Evolutionary conservation across 2,113 vertebrate genomes (phyloP).

Genomic region (Eulacestoma nigropectus): DNA sequence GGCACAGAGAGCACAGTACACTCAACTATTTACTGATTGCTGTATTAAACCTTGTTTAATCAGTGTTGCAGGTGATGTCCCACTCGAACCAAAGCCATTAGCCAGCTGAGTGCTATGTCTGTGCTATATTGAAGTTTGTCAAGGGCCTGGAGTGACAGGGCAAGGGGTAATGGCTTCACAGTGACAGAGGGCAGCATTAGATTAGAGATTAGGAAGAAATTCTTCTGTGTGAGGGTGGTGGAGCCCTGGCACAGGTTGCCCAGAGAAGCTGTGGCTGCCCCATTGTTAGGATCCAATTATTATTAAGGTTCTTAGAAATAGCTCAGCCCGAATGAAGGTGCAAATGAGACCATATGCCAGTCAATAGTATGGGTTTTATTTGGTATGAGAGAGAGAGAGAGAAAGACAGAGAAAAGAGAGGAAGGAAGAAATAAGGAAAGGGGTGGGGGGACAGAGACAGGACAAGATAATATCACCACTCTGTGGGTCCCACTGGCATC

Average conservation of each 20-base stretch:
- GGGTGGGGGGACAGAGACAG: no score
- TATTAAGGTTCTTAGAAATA: no score
- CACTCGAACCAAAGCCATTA: neutral
- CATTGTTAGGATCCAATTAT: no score
- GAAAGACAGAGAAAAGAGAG: no score
- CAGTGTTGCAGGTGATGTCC: neutral
- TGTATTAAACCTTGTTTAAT: neutral
- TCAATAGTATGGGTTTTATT: no score
- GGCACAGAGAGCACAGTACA: neutral
- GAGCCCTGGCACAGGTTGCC: neutral
- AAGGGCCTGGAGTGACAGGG: neutral
- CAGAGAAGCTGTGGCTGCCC: neutral
- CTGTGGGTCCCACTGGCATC: no score
- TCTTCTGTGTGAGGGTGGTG: neutral
- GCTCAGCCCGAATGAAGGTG: no score
- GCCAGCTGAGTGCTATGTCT: neutral
- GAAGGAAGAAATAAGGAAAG: no score
- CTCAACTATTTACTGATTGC: fast-evolving
- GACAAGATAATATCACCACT: no score
- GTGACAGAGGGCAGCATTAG: neutral
- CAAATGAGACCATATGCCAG: no score
- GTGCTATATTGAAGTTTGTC: neutral
- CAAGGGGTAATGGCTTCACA: neutral
- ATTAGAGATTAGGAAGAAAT: neutral
- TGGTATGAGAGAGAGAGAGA: no score